A percentile compares a stretch with the other conserved stretches of the same genome.
Evolutionary conservation across 1,140 invertebrate genomes (phyloP).

Genomic region (Maconellicoccus hirsutus): DNA sequence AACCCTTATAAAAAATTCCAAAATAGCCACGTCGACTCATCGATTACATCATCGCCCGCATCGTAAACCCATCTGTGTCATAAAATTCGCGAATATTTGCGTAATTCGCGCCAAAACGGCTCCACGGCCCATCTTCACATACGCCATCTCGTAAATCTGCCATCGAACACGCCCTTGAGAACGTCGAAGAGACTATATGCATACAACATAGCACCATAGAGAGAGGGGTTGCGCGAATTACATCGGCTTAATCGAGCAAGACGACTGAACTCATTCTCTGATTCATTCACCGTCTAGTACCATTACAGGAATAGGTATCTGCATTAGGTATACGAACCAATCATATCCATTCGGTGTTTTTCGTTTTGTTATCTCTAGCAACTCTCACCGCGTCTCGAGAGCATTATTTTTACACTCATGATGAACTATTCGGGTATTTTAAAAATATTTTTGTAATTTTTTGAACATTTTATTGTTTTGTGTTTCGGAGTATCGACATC

Average conservation of each 20-base stretch:
- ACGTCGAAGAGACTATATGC: background rate
- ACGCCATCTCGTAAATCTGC: background rate
- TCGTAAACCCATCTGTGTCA: too few relatives aligned
- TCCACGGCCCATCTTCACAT: background rate
- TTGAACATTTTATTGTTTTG: background rate
- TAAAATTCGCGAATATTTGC: too few relatives aligned
- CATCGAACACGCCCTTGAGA: background rate
- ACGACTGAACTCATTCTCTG: constrained; percentile 16
- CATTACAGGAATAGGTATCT: constrained; percentile 11
- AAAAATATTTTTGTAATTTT: background rate
- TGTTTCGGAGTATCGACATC: background rate
- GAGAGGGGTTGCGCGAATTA: constrained; percentile 17
- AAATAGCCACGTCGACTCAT: too few relatives aligned
- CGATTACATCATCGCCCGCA: too few relatives aligned
- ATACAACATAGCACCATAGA: background rate
- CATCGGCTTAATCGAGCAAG: constrained; percentile 6
- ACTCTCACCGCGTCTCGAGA: background rate
- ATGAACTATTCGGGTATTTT: background rate
- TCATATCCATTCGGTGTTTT: background rate
- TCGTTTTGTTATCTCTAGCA: background rate
- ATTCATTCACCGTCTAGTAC: constrained; percentile 20
- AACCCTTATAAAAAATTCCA: too few relatives aligned
- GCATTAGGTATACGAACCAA: background rate
- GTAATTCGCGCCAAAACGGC: background rate
- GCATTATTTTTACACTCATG: background rate